A percentile compares a stretch with the other conserved stretches of the same genome.
These are phyloP conservation scores for Druceiella hillmani DNA, from an alignment of 2,888 invertebrate species.

Conservation along the genomic window DNA sequence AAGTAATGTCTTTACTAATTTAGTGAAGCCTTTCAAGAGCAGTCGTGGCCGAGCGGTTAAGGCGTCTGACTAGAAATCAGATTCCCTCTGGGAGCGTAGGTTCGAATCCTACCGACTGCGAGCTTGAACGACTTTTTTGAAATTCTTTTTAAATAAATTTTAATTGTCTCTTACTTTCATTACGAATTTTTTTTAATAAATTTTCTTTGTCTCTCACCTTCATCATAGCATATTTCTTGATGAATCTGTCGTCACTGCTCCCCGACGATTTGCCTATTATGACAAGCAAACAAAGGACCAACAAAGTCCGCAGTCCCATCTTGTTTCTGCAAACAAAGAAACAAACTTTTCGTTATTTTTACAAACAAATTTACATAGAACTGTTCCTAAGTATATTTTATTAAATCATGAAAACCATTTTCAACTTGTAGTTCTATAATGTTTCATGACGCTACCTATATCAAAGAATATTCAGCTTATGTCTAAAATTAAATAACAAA, in stretches of 20 bases:
- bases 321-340: constrained; percentile 22
- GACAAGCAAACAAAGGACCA: constrained; percentile 29
- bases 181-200: not conserved
- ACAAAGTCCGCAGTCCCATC: constrained; percentile 27
- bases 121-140: constrained; percentile 12
- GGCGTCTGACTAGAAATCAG: constrained; percentile 88
- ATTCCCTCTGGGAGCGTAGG: constrained; percentile 89
- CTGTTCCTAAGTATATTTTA: no score
- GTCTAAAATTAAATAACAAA: no score
- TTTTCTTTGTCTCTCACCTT: constrained; percentile 44
- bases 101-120: constrained; percentile 87
- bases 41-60: constrained; percentile 86
- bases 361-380: no score
- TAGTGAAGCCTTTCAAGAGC: constrained; percentile 37
- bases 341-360: constrained; percentile 1
- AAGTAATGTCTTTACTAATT: no score
- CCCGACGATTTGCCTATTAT: constrained; percentile 39
- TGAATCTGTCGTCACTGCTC: constrained; percentile 59
- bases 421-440: no score
- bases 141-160: constrained; percentile 2
- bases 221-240: constrained; percentile 68
- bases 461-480: no score
- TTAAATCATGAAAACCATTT: no score
- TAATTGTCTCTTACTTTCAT: constrained; percentile 17
- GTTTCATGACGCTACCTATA: no score